phyloP scores from a whole-genome alignment of 92 coral and sea anemone genomes.

The Virgularia gustaviana region DNA sequence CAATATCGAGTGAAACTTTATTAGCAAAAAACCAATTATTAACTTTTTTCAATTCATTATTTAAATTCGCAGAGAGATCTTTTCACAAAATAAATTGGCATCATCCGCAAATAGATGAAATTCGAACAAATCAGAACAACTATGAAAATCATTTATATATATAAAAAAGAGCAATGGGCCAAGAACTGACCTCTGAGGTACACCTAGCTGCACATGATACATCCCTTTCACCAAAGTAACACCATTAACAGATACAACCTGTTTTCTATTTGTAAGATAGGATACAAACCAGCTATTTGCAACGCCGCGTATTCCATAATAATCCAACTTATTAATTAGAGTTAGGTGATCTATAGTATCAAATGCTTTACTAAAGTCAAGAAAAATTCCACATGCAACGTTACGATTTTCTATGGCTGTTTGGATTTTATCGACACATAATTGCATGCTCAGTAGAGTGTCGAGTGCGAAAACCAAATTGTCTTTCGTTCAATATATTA shows the following conservation, averaged over 20 bases:
- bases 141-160: no score
- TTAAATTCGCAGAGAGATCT: background rate
- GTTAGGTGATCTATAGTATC: conserved; percentile 26
- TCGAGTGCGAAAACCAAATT: conserved; percentile 39
- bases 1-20: background rate
- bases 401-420: conserved; percentile 38
- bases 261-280: conserved; percentile 17
- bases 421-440: conserved; percentile 28
- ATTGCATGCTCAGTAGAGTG: conserved; percentile 37
- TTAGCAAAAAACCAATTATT: background rate
- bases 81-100: background rate
- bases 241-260: background rate
- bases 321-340: conserved; percentile 14
- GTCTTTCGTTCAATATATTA: conserved; percentile 8
- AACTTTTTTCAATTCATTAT: background rate
- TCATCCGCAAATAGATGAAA: conserved; percentile 36
- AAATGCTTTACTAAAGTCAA: background rate
- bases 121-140: no score
- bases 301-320: conserved; percentile 35
- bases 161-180: no score
- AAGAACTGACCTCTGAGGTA: no score
- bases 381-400: no score
- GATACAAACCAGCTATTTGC: conserved; percentile 14
- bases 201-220: no score
- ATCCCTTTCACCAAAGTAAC: background rate